Percentiles rank a stretch among this genome's conserved stretches.
phyloP scores from a whole-genome alignment of 2,797 vertebrate genomes.

The Phoxinus dragarum region DNA sequence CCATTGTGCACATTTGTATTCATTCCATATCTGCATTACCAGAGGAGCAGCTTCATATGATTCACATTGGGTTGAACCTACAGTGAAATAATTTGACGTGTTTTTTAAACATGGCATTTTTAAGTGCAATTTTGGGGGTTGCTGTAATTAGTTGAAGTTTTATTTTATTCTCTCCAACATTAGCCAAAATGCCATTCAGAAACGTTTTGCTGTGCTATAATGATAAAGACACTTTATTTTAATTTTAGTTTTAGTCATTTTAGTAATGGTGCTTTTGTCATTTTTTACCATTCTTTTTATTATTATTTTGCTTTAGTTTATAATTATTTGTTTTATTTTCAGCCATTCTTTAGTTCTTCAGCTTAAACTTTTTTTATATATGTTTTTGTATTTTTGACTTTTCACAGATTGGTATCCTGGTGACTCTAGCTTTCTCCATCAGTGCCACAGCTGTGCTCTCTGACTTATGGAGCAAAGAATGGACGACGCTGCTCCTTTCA shows the following conservation, averaged over 20 bases:
- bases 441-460: constrained; percentile 76
- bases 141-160: neutral
- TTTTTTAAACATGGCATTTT: neutral
- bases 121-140: neutral
- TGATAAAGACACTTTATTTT: neutral
- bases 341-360: neutral
- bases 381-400: neutral
- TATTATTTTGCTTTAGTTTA: neutral
- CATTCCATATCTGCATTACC: neutral
- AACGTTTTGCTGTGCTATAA: neutral
- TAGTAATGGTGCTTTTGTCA: neutral
- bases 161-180: neutral
- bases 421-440: constrained; percentile 75
- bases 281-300: neutral
- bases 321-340: neutral
- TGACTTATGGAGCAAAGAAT: constrained; percentile 84
- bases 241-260: neutral
- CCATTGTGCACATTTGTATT: neutral
- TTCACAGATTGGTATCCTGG: constrained; percentile 80
- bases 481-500: constrained; percentile 85
- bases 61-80: neutral
- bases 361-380: neutral
- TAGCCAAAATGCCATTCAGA: neutral
- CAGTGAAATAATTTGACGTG: neutral
- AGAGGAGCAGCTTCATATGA: neutral